Conservation (phyloP, 2,888 invertebrate species). For the Caenorhabditis sp. region DNA sequence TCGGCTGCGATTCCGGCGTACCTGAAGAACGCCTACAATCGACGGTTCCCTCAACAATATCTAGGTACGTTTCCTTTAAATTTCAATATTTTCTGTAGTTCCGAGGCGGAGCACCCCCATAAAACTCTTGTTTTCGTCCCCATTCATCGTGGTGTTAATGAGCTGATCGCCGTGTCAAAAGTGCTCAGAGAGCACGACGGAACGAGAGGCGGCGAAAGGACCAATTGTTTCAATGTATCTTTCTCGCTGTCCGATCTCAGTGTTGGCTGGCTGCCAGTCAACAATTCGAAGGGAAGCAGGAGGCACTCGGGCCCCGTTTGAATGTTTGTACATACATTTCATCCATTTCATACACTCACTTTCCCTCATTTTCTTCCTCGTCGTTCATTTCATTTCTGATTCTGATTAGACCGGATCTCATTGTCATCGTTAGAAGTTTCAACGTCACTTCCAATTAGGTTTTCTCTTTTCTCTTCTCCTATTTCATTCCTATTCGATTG, state of each 20-base stretch:
- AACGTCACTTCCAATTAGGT: too few relatives aligned
- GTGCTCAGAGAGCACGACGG: conserved; percentile 7
- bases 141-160: conserved; percentile 41
- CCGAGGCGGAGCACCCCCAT: conserved; percentile 22
- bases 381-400: background rate
- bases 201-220: conserved; percentile 20
- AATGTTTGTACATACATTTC: conserved; percentile 53
- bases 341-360: background rate
- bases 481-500: too few relatives aligned
- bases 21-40: conserved; percentile 58
- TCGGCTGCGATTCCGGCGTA: conserved; percentile 61
- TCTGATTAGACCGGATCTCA: too few relatives aligned
- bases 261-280: conserved; percentile 47
- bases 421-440: too few relatives aligned
- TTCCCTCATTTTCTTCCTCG: background rate
- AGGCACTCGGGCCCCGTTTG: background rate
- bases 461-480: too few relatives aligned
- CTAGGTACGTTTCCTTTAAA: conserved; percentile 38
- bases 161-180: conserved; percentile 5
- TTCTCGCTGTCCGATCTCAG: background rate
- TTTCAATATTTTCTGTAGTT: too few relatives aligned
- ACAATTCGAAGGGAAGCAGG: conserved; percentile 9
- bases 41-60: conserved; percentile 58
- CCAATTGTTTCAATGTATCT: conserved; percentile 52
- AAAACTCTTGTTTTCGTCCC: conserved; percentile 9